Percentiles rank a stretch among this genome's conserved stretches.
phyloP scores from a whole-genome alignment of 2,113 vertebrate species.

The Brachyistius frenatus region DNA sequence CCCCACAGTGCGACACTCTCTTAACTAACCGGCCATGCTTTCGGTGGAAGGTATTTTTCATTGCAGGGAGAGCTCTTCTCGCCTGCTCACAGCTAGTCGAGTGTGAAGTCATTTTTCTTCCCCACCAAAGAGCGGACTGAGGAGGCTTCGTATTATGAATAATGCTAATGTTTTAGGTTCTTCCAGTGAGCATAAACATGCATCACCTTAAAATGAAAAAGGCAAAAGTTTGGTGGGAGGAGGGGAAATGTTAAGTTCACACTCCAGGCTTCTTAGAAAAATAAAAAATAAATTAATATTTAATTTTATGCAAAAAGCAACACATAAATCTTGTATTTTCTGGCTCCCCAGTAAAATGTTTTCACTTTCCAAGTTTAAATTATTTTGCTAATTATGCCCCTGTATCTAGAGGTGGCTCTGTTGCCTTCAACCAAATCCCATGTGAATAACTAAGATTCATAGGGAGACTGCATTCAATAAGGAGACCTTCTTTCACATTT shows the following conservation, averaged over 20 bases:
- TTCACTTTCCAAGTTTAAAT: conserved; percentile 62
- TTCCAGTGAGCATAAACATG: conserved; percentile 72
- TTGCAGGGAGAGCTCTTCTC: conserved; percentile 30
- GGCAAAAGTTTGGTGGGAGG: conserved; percentile 41
- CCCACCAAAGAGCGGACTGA: conserved; percentile 54
- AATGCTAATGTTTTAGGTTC: conserved; percentile 72
- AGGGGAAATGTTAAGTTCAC: conserved; percentile 22
- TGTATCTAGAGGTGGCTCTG: conserved; percentile 16
- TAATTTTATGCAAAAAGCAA: conserved; percentile 72
- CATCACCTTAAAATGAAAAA: conserved; percentile 61
- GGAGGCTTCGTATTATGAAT: conserved; percentile 69
- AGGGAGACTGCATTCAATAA: conserved; percentile 6
- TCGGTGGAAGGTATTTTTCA: conserved; percentile 55
- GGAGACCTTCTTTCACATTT: neutral
- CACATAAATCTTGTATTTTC: conserved; percentile 73
- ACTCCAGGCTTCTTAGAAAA: conserved; percentile 45
- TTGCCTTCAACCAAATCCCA: conserved; percentile 52
- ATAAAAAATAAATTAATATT: neutral
- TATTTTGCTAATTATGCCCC: conserved; percentile 68
- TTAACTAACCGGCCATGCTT: conserved; percentile 53
- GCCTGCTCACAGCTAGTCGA: conserved; percentile 35
- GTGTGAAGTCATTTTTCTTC: conserved; percentile 62
- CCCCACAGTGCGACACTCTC: conserved; percentile 27
- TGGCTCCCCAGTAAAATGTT: conserved; percentile 57
- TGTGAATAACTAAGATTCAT: conserved; percentile 38